Evolutionary conservation across 2,113 vertebrate species (phyloP), one percentile per base, ranked within the genome.

Genomic region (Aramus guarauna): DNA sequence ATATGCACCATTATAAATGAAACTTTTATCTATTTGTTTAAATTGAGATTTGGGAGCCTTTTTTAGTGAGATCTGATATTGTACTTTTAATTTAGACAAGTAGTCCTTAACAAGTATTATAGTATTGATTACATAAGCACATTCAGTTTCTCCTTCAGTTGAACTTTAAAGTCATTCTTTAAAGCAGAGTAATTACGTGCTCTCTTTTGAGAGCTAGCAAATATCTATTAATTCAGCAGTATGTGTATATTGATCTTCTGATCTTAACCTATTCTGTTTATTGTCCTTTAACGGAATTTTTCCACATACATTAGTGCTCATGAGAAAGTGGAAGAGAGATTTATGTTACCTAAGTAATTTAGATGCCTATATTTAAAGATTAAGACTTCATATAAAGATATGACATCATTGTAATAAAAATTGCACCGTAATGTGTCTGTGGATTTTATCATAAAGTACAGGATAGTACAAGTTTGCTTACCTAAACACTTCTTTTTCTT

Each of bases 211-310:
- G 87, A 92, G 90, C 92, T 88, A 90, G 81, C 88, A 97, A 91
- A 94, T 96, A 96, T 89, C 93, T 96, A 96, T 96, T 97, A 96
- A 94, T 97, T 96, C 93, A 95, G 77, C 90, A 85, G 81, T 92
- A 96, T 93, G 87, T 85, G 78, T 83, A 56, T 96, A 96, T 96
- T 95, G 96, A 96, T 96, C 94, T 96, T 95, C 81, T 73, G 75
- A 96, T 96, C 81, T 85, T 93, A 95, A 80, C 78, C 90, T 95
- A 66, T 95, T 93, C 88, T 92, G 62, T 93, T 96, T 96, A 93
- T 96, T 94, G 90, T 94, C 87, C 92, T 93, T 94, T 96, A 95
- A 95, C 9, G 0, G 74, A 96, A 95, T 93, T 96, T 93, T 93
- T 97, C 93, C 94, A 72, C 0, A 3, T 75, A 82, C 62, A 50